Percentiles rank a stretch among this genome's conserved stretches.
Conservation (phyloP, 2,888 invertebrate genomes). For the Campopleginae sp. region DNA sequence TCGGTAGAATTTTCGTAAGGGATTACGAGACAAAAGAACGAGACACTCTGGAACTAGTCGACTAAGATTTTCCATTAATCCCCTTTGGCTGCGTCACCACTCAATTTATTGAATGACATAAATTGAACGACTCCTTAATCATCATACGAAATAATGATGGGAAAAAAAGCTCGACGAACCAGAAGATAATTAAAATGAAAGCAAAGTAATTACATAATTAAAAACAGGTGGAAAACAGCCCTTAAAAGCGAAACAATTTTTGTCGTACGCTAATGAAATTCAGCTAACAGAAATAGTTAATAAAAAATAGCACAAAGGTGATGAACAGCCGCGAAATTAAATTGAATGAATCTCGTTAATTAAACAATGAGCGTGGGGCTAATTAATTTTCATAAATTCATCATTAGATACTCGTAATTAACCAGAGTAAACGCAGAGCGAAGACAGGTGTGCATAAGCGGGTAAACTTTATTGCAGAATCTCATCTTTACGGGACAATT, state of each 20-base stretch:
- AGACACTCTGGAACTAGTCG: background rate
- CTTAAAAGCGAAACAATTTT: background rate
- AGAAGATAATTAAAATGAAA: background rate
- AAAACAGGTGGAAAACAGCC: background rate
- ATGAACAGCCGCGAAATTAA: background rate
- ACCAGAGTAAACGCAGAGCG: conserved; percentile 9
- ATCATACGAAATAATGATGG: background rate
- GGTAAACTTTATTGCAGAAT: background rate
- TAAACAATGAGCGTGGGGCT: background rate
- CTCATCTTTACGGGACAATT: conserved; percentile 12
- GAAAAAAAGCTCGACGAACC: background rate
- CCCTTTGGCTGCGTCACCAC: background rate
- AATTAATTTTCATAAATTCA: conserved; percentile 25
- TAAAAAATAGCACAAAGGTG: background rate
- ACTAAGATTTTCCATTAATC: conserved; percentile 5
- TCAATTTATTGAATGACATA: background rate
- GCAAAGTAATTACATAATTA: background rate
- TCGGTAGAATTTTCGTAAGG: conserved; percentile 40
- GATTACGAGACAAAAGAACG: conserved; percentile 16
- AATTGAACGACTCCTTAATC: background rate
- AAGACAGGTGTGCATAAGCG: conserved; percentile 1
- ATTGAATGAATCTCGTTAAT: background rate
- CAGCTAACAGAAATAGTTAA: background rate
- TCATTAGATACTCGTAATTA: conserved; percentile 15
- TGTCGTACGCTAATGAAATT: background rate